Evolutionary conservation across 2,888 invertebrate species (phyloP).

Genomic region (Anoplius nigerrimus): DNA sequence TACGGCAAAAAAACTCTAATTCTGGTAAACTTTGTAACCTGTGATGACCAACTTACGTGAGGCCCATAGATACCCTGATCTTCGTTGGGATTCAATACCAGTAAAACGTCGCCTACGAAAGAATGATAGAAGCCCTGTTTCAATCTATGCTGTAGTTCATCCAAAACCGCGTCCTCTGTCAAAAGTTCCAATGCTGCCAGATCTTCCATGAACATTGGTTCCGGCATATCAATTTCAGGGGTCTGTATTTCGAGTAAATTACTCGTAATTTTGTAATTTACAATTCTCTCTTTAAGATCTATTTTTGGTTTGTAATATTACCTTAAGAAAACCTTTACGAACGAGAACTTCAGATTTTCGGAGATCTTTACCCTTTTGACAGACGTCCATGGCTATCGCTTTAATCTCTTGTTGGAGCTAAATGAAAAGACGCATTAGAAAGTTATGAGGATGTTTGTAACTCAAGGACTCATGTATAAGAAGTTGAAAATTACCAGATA

Average conservation of each 20-base stretch:
- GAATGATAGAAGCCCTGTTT: slow-evolving; percentile 83
- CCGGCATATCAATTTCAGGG: slow-evolving; percentile 76
- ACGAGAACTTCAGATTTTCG: slow-evolving; percentile 77
- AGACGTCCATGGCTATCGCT: slow-evolving; percentile 77
- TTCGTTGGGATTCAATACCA: slow-evolving; percentile 88
- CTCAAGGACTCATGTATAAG: neutral
- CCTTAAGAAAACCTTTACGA: slow-evolving; percentile 73
- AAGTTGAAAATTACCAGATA: slow-evolving; percentile 79
- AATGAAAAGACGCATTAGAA: slow-evolving; percentile 36
- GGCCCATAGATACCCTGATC: slow-evolving; percentile 84
- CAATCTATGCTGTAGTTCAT: slow-evolving; percentile 83
- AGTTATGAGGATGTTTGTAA: slow-evolving; percentile 4
- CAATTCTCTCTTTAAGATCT: neutral
- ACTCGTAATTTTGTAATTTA: neutral
- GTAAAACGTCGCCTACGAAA: slow-evolving; percentile 87
- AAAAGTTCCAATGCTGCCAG: slow-evolving; percentile 86
- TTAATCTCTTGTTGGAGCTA: slow-evolving; percentile 85
- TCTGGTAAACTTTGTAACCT: neutral
- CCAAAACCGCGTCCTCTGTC: slow-evolving; percentile 83
- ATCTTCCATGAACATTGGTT: slow-evolving; percentile 89
- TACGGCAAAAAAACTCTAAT: neutral
- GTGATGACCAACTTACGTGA: slow-evolving; percentile 76
- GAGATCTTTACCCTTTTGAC: slow-evolving; percentile 76
- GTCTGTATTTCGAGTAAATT: slow-evolving; percentile 44
- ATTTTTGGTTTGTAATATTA: slow-evolving; percentile 30